Conservation (phyloP, 2,797 vertebrate species). For the Eulemur rubriventer region DNA sequence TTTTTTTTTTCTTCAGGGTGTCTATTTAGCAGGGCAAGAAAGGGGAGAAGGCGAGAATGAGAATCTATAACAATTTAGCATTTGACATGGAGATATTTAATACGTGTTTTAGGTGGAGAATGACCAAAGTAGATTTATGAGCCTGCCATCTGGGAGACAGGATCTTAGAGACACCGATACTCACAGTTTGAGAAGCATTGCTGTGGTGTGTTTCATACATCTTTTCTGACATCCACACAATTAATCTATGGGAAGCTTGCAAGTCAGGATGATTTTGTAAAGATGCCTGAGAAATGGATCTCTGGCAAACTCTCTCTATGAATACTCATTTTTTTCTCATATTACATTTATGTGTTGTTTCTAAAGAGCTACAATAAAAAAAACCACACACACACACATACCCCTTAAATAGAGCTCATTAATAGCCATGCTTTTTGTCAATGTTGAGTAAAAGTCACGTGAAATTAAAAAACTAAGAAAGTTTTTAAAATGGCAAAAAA, state of each 20-base stretch:
- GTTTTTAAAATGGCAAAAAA: not conserved
- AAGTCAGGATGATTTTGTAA: not conserved
- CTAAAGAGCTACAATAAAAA: slow-evolving; percentile 41
- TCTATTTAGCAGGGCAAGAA: not conserved
- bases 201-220: not conserved
- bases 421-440: not conserved
- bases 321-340: not conserved
- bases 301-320: not conserved
- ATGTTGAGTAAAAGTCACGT: not conserved
- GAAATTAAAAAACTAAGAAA: not conserved
- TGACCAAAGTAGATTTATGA: not conserved
- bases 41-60: not conserved
- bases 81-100: not conserved
- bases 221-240: not conserved
- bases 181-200: not conserved
- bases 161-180: not conserved
- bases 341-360: slow-evolving; percentile 51
- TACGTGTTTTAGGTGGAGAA: slow-evolving; percentile 5
- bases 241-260: not conserved
- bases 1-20: not conserved
- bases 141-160: not conserved
- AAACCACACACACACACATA: not conserved
- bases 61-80: slow-evolving; percentile 20
- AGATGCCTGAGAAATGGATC: not conserved
- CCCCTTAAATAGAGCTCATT: not conserved